These are phyloP conservation scores for Montipora efflorescens DNA, from an alignment of 64 coral and sea anemone species.

Conservation along the genomic window DNA sequence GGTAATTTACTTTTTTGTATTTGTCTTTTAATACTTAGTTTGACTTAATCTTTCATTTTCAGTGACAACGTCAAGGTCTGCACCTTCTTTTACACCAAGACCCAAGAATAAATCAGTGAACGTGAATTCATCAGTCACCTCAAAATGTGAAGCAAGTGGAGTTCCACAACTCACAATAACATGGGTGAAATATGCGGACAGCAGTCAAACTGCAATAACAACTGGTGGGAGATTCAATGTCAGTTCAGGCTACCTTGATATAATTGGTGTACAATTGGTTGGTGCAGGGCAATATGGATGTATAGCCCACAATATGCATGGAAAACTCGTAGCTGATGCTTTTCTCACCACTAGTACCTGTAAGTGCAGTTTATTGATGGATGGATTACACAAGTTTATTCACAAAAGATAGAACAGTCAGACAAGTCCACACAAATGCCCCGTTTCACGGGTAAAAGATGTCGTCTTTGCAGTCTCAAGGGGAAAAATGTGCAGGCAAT, in stretches of 20 bases:
- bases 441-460: no score
- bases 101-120: slow-evolving; percentile 38
- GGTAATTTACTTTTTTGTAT: no score
- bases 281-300: slow-evolving; percentile 68
- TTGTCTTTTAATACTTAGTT: no score
- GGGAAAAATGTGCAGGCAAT: no score
- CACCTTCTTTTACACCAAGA: neutral
- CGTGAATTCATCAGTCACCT: neutral
- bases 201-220: neutral
- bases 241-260: slow-evolving; percentile 18
- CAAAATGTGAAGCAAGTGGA: slow-evolving; percentile 34
- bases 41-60: neutral
- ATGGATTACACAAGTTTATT: no score
- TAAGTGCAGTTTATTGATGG: no score
- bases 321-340: slow-evolving; percentile 63
- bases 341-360: slow-evolving; percentile 53
- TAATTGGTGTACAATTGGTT: slow-evolving; percentile 14
- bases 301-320: slow-evolving; percentile 51
- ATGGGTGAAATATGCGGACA: slow-evolving; percentile 49
- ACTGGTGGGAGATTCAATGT: neutral
- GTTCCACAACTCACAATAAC: neutral
- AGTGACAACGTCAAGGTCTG: neutral
- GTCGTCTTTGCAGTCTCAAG: no score
- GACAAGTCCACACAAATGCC: no score
- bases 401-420: no score